A percentile compares a stretch with the other conserved stretches of the same genome.
phyloP scores from a whole-genome alignment of 2,113 vertebrate species.

The Calyptomena viridis region DNA sequence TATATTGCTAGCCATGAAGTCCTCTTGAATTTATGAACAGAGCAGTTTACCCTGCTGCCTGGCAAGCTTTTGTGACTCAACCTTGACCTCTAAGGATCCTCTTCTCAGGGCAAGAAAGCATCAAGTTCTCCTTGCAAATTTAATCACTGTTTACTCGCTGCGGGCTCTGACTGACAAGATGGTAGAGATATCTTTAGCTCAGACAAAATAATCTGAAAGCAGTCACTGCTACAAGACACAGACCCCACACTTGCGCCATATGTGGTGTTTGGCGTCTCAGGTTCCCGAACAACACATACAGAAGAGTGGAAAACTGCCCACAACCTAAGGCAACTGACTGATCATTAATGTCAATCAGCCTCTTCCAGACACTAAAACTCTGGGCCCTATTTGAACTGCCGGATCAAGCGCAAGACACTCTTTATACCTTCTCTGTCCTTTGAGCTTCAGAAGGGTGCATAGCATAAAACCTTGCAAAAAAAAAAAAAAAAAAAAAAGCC shows the following conservation, averaged over 20 bases:
- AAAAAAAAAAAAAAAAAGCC: neutral
- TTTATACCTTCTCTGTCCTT: fast-evolving
- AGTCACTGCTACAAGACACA: neutral
- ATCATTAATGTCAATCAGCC: neutral
- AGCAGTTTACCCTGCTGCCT: constrained; percentile 7
- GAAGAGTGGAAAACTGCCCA: neutral
- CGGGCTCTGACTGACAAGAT: constrained; percentile 14
- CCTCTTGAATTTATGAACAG: constrained; percentile 1
- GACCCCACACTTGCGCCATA: neutral
- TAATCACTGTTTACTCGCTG: constrained; percentile 35
- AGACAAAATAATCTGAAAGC: neutral
- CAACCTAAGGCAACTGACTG: neutral
- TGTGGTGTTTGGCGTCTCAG: neutral
- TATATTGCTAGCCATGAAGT: constrained; percentile 28
- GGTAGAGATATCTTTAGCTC: constrained; percentile 25
- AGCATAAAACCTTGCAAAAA: neutral
- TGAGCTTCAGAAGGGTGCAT: neutral
- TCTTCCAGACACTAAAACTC: neutral
- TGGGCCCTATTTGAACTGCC: neutral
- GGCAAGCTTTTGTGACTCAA: constrained; percentile 51
- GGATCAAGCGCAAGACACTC: neutral
- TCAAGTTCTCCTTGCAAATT: constrained; percentile 47
- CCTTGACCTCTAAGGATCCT: constrained; percentile 48
- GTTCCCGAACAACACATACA: neutral
- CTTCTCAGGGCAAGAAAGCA: neutral